These are phyloP conservation scores for Agrochola macilenta DNA, from an alignment of 2,888 invertebrate species.

Conservation along the genomic window DNA sequence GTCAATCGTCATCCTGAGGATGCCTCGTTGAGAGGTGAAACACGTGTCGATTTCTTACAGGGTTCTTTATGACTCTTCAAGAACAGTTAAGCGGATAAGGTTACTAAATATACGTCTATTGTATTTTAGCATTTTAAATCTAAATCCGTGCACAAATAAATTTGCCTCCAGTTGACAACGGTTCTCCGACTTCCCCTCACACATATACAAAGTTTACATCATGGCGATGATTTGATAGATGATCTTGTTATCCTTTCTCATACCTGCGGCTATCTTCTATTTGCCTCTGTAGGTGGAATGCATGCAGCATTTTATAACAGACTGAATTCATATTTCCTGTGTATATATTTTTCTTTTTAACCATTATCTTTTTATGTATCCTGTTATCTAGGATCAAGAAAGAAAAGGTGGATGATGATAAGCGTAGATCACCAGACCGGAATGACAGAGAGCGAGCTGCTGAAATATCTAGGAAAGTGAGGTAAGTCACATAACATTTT, in stretches of 20 bases:
- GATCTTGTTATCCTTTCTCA: no score
- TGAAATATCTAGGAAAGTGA: constrained; percentile 67
- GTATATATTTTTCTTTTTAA: background rate
- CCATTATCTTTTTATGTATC: background rate
- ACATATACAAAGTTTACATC: background rate
- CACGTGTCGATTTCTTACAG: no score
- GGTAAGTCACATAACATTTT: constrained; percentile 57
- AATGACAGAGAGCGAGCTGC: constrained; percentile 66
- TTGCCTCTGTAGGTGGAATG: background rate
- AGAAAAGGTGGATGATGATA: constrained; percentile 65
- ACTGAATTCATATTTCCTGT: no score
- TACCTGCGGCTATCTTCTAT: background rate
- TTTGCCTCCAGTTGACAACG: no score
- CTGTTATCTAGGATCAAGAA: constrained; percentile 69
- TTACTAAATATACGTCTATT: no score
- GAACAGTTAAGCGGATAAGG: no score
- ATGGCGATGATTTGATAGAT: background rate
- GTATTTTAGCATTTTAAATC: no score
- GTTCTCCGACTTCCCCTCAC: no score
- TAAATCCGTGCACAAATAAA: no score
- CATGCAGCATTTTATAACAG: background rate
- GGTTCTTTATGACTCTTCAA: no score
- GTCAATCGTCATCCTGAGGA: no score
- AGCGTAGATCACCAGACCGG: constrained; percentile 63
- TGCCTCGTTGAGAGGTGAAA: no score